Base-by-base conservation (phyloP, 2,113 vertebrate genomes). In the Ageneiosus marmoratus region DNA sequence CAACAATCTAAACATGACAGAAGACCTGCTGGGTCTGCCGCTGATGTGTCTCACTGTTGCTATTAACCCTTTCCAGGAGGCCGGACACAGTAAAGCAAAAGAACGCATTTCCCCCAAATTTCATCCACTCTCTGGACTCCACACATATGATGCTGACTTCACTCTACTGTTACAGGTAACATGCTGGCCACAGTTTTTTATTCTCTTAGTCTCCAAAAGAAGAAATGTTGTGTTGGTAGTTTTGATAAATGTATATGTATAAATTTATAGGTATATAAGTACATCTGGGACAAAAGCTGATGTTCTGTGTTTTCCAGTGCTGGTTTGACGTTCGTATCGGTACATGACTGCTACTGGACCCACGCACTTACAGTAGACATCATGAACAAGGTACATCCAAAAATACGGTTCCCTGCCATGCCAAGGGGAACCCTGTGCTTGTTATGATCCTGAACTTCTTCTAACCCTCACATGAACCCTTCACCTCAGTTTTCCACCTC, bases 141-240 rank as follows among this genome's bases (percentile, higher is more conserved):
- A 96, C 97, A 0, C 98, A 99, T 90, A 99, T 99, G 98, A 99
- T 99, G 98, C 94, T 99, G 29, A 99, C 98, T 0, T 94, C 98
- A 3, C 93, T 99, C 44, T 89, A 97, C 90, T 99, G 98, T 89
- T 92, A 96, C 37, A 95, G 96, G 98, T 99, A 84, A 50, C 89
- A 44, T 15, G 29, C 5, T 56, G 16, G 4, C 8, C 4, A 16
- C 2, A 48, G 18, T 69, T 46, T 18, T 24, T n/a, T n/a, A n/a
- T n/a, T n/a, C n/a, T n/a, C n/a, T n/a, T n/a, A n/a, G n/a, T n/a
- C n/a, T n/a, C n/a, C n/a, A n/a, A n/a, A n/a, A n/a, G n/a, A n/a
- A n/a, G 22, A 48, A 72, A 72, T 16, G n/a, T 18, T 73, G 46
- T 74, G 32, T 10, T 48, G 7, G n/a, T 29, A 10, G 55, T 34